Evolutionary conservation across 2,888 invertebrate genomes (phyloP), one percentile per base, ranked within the genome.

Genomic region (Malacosoma neustria): DNA sequence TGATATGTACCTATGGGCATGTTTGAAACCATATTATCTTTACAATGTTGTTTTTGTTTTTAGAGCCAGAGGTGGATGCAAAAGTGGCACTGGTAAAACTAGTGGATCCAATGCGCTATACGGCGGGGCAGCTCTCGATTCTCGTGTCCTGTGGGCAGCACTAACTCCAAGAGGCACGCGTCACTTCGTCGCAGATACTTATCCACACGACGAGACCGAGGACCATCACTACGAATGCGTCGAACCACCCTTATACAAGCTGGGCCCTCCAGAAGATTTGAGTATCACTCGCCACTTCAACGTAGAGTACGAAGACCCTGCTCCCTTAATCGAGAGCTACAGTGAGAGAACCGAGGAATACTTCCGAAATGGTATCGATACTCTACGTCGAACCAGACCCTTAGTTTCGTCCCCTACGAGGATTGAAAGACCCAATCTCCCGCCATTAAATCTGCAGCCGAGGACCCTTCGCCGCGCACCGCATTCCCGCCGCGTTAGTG

Each of bases 221-320:
- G 88, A 91, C 61, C 90, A 91, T 43, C 91, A 92, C 63, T 92
- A 92, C 66, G 92, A 92, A 59, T 89, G 91, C 40, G 90, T 92
- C 1, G 92, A 92, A 43, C 85, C 86, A 0, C 77, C 87, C 0
- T 81, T 82, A 1, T 88, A 77, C 68, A 87, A 81, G 45, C 79
- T 80, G 13, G 86, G 73, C 2, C 84, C 77, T 1, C 85, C 84
- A 0, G 86, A 86, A 49, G 85, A 86, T 45, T 45, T 85, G 13
- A 62, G 76, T 0, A 94, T 94, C 61, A 91, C 91, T 38, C 91
- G 92, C 15, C 93, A 93, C 67, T 91, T 93, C 68, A 93, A 93
- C 68, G 93, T 93, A 35, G 94, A 95, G 51, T 92, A 92, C 63
- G 93, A 93, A 67, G 94, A 94, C 56, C 91, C 93, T 3, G 92